Percentiles rank a stretch among this genome's conserved stretches.
Conservation (phyloP, 2,888 invertebrate species). For the Zele albiditarsus region DNA sequence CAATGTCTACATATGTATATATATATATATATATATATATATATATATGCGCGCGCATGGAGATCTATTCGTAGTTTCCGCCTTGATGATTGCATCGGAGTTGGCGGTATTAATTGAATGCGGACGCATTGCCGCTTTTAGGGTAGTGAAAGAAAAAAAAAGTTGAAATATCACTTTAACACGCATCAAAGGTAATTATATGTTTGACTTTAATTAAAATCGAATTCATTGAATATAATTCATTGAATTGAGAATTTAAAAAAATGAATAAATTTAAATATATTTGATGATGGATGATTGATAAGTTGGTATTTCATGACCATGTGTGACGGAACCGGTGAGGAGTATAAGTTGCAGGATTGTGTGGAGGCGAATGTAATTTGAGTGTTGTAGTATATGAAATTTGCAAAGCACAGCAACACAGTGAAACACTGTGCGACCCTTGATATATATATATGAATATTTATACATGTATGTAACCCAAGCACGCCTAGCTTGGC, state of each 20-base stretch:
- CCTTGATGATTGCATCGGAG: slow-evolving; percentile 58
- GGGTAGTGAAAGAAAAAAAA: slow-evolving; percentile 38
- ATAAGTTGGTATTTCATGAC: neutral
- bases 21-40: no score
- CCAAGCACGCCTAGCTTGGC: slow-evolving; percentile 51
- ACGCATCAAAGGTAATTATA: slow-evolving; percentile 38
- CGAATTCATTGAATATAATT: neutral
- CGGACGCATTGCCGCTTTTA: slow-evolving; percentile 47
- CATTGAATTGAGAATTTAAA: neutral
- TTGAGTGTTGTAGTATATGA: slow-evolving; percentile 47
- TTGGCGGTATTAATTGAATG: slow-evolving; percentile 65
- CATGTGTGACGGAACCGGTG: neutral
- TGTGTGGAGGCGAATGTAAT: slow-evolving; percentile 14
- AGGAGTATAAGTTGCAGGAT: neutral
- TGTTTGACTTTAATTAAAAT: slow-evolving; percentile 38
- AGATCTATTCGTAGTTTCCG: slow-evolving; percentile 63
- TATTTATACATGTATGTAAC: slow-evolving; percentile 45
- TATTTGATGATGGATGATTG: neutral
- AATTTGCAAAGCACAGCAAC: slow-evolving; percentile 67
- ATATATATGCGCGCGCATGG: slow-evolving; percentile 44
- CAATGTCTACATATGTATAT: neutral
- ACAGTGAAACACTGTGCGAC: slow-evolving; percentile 61
- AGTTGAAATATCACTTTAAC: slow-evolving; percentile 4
- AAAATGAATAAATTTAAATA: neutral
- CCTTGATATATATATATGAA: slow-evolving; percentile 48